These are phyloP conservation scores for Muscicapa adusta DNA, from an alignment of 2,113 vertebrate genomes.

Conservation along the genomic window DNA sequence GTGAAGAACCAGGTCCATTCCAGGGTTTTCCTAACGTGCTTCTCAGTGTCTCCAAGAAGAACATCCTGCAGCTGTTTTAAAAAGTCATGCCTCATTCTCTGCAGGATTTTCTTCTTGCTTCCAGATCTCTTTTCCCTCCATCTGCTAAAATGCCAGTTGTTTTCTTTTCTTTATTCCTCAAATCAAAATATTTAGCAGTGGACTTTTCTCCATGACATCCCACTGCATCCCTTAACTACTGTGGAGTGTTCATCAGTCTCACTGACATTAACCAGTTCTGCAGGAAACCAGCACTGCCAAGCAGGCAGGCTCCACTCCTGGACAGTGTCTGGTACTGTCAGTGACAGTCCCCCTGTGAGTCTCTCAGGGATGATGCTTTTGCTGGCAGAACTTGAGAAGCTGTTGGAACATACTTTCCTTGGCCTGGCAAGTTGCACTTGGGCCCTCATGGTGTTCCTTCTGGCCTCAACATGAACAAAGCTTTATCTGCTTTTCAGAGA, in stretches of 20 bases:
- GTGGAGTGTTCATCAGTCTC: not conserved
- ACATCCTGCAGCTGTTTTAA: slow-evolving; percentile 37
- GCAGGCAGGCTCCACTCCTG: not conserved
- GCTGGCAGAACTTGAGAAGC: not conserved
- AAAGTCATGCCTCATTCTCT: slow-evolving; percentile 5
- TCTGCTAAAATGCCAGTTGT: slow-evolving; percentile 39
- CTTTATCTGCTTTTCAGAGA: not conserved
- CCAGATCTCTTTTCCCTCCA: not conserved
- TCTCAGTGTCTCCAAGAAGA: slow-evolving; percentile 26
- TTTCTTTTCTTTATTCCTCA: slow-evolving; percentile 38
- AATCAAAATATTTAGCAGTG: slow-evolving; percentile 55
- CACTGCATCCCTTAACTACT: not conserved
- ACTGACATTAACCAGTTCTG: slow-evolving; percentile 32
- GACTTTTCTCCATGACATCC: slow-evolving; percentile 19
- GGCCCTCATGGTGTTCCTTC: not conserved
- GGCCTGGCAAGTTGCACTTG: not conserved
- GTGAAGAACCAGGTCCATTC: slow-evolving; percentile 7
- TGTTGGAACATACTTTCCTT: not conserved
- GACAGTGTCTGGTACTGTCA: not conserved
- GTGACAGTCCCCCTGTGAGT: not conserved
- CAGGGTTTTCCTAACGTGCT: not conserved
- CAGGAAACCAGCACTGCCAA: not conserved
- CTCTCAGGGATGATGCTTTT: not conserved
- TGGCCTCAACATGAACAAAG: not conserved
- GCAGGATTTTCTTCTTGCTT: slow-evolving; percentile 46